A percentile compares a stretch with the other conserved stretches of the same genome.
Conservation (phyloP, 1,140 invertebrate genomes). For the Drosophila nigrodunni region DNA sequence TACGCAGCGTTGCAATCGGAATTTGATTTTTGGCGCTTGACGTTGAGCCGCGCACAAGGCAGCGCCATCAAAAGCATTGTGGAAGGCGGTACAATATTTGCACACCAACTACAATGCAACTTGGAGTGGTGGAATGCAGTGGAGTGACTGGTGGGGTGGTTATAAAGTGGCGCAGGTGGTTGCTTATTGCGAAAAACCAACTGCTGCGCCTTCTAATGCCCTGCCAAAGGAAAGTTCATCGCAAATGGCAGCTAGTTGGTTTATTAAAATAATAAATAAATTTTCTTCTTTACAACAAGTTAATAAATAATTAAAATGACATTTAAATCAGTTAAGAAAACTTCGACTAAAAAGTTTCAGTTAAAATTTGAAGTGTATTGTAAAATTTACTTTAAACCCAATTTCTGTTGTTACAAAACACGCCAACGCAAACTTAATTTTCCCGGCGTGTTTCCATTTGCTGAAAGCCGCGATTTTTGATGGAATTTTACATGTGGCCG, state of each 20-base stretch:
- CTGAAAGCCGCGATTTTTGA: conserved; percentile 74
- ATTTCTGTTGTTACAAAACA: conserved; percentile 42
- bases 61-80: conserved; percentile 31
- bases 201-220: conserved; percentile 34
- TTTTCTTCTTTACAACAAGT: too few relatives aligned
- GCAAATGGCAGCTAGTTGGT: background rate
- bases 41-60: conserved; percentile 31
- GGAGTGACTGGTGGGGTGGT: background rate
- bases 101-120: conserved; percentile 72
- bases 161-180: conserved; percentile 24
- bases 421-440: conserved; percentile 74
- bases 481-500: conserved; percentile 77
- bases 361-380: conserved; percentile 8
- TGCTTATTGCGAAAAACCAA: conserved; percentile 50
- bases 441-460: conserved; percentile 67
- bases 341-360: background rate
- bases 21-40: conserved; percentile 72
- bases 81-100: conserved; percentile 73
- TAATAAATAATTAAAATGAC: too few relatives aligned
- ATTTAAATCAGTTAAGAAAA: too few relatives aligned
- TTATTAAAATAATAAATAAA: too few relatives aligned
- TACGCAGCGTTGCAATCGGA: conserved; percentile 77
- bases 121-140: conserved; percentile 19
- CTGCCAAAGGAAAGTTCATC: conserved; percentile 20
- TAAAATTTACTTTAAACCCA: background rate